Base-by-base conservation (phyloP, 1,140 invertebrate genomes). In the Pemphigus obesinymphae region DNA sequence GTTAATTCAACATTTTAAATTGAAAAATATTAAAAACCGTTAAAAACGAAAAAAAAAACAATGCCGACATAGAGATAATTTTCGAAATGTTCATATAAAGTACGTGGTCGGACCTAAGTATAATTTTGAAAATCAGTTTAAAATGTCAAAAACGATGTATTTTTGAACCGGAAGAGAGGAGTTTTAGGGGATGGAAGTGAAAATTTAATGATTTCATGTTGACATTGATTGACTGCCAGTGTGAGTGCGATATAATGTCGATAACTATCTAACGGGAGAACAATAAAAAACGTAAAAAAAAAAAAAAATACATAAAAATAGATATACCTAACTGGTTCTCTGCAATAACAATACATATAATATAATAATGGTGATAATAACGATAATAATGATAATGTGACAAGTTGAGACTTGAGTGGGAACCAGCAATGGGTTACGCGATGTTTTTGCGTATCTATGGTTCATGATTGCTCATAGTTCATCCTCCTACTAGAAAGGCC, bases 391-490 rank as follows among this genome's bases (percentile, higher is more conserved):
- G 23, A 34, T 20, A 50, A 73, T 15, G 29, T 50, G 43, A 73
- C 70, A 50, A 73, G 43, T 29, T 15, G 70, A 73, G 70, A 73
- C 26, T 29, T 15, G 70, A 73, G 70, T 50, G 43, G 29, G 43
- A 50, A 68, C 50, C 50, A n/a, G 10, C 63, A 68, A 40, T 23
- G 20, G 17, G 20, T 17, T 66, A 31, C n/a, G n/a, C 3, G 20
- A 66, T 31, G 31, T 50, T 75, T 75, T 75, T 53, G 43, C 26
- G 45, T 45, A n/a, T 13, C 29, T 26, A 10, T 72, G 40, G 23
- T 5, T 72, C 40, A 29, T 45, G 40, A 72, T 72, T 29, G 13
- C 11, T 45, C n/a, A n/a, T n/a, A 55, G n/a, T 7, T 29, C 40
- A 17, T 72, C 40, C 43, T 50, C 15, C 45, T 48, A 26, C 26